A percentile compares a stretch with the other conserved stretches of the same genome.
Evolutionary conservation across 2,888 invertebrate species (phyloP).

Genomic region (Gortyna flavago): DNA sequence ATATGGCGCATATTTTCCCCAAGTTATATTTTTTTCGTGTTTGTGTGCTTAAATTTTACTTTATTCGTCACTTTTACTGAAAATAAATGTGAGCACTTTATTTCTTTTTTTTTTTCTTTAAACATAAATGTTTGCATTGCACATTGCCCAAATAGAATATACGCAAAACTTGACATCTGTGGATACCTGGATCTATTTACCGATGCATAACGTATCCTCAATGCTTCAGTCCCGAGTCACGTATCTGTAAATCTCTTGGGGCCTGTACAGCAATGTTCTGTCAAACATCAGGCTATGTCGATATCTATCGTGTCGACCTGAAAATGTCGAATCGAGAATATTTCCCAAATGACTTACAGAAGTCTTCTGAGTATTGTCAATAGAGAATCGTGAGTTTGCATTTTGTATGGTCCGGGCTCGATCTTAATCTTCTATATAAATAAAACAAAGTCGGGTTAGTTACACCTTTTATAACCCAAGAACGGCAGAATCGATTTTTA

Average conservation of each 20-base stretch:
- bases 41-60: no score
- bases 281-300: constrained; percentile 19
- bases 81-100: no score
- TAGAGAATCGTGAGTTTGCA: background rate
- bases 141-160: no score
- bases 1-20: no score
- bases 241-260: constrained; percentile 23
- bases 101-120: no score
- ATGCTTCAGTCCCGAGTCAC: constrained; percentile 14
- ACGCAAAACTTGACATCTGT: no score
- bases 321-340: constrained; percentile 40
- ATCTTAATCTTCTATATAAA: background rate
- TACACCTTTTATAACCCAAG: background rate
- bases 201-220: background rate
- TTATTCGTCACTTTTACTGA: no score
- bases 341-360: constrained; percentile 24
- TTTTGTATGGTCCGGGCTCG: background rate
- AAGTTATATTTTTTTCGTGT: no score
- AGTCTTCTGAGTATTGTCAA: constrained; percentile 30
- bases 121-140: no score
- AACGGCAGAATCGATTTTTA: no score
- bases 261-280: constrained; percentile 20
- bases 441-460: background rate
- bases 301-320: constrained; percentile 44
- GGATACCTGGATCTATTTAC: background rate